Evolutionary conservation across 2,888 invertebrate genomes (phyloP).

Genomic region (Scelioninae gen. 1): DNA sequence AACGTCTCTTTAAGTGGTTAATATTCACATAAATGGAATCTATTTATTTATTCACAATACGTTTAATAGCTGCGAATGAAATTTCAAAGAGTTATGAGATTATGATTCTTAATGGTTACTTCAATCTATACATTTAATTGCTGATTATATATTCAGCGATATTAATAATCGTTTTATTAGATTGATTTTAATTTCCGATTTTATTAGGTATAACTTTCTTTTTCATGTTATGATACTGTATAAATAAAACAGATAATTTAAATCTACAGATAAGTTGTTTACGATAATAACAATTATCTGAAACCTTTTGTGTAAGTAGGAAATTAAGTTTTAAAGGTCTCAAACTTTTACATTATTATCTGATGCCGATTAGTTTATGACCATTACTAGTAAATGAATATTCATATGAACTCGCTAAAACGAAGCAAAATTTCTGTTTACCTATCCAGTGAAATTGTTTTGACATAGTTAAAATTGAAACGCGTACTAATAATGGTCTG

Average conservation of each 20-base stretch:
- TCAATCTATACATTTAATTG: not conserved
- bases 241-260: too few species aligned
- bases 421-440: constrained; percentile 11
- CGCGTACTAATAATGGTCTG: constrained; percentile 23
- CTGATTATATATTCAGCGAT: not conserved
- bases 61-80: constrained; percentile 5
- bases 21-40: constrained; percentile 23
- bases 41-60: constrained; percentile 38
- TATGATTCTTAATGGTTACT: constrained; percentile 10
- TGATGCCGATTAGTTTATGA: too few species aligned
- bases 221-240: not conserved
- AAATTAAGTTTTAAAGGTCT: too few species aligned
- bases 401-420: not conserved
- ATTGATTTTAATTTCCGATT: not conserved
- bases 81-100: constrained; percentile 6
- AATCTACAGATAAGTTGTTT: too few species aligned
- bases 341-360: too few species aligned
- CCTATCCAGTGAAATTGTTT: constrained; percentile 27
- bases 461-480: constrained; percentile 31
- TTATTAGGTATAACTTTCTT: not conserved
- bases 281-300: too few species aligned
- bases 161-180: not conserved
- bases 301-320: too few species aligned
- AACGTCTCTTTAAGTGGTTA: constrained; percentile 33
- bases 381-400: constrained; percentile 12